phyloP scores from a whole-genome alignment of 2,113 vertebrate genomes.

The Ranitomeya imitator region DNA sequence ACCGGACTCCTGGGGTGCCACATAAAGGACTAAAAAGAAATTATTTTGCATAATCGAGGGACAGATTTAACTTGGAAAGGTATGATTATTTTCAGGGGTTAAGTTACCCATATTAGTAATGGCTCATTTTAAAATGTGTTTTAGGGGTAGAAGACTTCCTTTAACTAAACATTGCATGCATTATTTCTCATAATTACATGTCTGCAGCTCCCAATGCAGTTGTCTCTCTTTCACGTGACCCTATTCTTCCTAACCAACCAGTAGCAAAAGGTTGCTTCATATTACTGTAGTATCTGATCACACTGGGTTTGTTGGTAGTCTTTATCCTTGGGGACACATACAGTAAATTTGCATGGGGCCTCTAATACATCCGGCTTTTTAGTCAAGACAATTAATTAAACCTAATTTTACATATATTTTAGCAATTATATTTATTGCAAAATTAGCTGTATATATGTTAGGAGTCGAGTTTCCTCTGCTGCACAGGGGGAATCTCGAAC shows the following conservation, averaged over 20 bases:
- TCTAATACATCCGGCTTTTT: neutral
- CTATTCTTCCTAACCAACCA: neutral
- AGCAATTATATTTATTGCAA: neutral
- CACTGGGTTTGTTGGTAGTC: neutral
- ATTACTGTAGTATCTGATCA: no score
- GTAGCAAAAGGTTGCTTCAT: neutral
- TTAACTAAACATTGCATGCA: no score
- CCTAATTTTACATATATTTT: neutral
- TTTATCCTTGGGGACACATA: neutral
- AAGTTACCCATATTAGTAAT: no score
- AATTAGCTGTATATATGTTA: neutral
- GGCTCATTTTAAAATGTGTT: no score
- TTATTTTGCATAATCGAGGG: no score
- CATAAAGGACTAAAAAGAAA: no score
- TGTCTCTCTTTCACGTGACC: neutral
- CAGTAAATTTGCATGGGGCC: neutral
- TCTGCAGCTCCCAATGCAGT: neutral
- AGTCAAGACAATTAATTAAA: neutral
- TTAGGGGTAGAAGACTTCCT: no score
- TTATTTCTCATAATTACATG: neutral
- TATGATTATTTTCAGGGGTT: no score
- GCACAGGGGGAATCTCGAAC: no score
- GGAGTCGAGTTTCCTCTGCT: no score
- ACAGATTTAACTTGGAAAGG: no score
- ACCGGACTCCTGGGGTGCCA: no score